phyloP scores from a whole-genome alignment of 2,888 invertebrate genomes.

The Brachypalpus laphriformis region DNA sequence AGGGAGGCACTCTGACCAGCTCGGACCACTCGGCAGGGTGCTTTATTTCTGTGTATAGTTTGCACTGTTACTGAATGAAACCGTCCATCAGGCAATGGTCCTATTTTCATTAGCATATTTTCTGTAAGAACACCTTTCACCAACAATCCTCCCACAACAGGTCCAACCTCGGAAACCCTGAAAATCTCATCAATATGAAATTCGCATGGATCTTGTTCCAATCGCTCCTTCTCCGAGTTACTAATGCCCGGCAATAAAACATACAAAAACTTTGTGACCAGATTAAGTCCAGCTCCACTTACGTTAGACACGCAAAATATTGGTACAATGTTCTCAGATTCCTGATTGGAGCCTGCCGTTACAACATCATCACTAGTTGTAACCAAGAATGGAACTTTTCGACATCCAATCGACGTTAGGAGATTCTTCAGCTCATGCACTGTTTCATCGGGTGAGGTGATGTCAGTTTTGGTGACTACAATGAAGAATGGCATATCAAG shows the following conservation, averaged over 20 bases:
- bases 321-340: constrained; percentile 87
- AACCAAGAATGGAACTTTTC: constrained; percentile 87
- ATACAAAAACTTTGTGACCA: constrained; percentile 93
- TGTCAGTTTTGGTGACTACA: constrained; percentile 96
- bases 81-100: constrained; percentile 90
- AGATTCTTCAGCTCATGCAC: constrained; percentile 85
- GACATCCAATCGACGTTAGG: constrained; percentile 87
- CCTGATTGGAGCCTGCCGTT: constrained; percentile 87
- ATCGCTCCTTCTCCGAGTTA: constrained; percentile 86
- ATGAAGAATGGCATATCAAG: constrained; percentile 95
- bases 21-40: constrained; percentile 93
- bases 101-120: constrained; percentile 90
- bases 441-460: constrained; percentile 86
- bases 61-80: constrained; percentile 90
- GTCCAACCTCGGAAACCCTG: constrained; percentile 91
- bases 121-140: constrained; percentile 93
- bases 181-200: constrained; percentile 98
- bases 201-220: constrained; percentile 90
- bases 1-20: constrained; percentile 96
- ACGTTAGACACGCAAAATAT: constrained; percentile 96
- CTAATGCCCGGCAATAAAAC: constrained; percentile 89
- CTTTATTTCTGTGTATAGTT: constrained; percentile 95
- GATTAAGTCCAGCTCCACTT: constrained; percentile 91
- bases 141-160: constrained; percentile 93
- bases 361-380: constrained; percentile 89